Evolutionary conservation across 1,140 invertebrate species (phyloP).

Genomic region (Rhopalosiphum maidis): DNA sequence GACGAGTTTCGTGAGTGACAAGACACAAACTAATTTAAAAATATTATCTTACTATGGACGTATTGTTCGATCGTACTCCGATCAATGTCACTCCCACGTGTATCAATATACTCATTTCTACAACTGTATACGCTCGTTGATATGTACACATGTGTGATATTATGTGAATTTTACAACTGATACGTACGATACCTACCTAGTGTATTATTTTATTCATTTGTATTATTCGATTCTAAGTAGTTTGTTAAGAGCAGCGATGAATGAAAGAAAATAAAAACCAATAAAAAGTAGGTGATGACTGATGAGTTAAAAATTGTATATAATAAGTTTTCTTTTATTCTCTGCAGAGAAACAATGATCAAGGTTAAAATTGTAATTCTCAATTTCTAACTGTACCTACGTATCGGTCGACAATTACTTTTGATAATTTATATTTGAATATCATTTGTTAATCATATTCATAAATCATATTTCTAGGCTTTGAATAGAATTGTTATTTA

Average conservation of each 20-base stretch:
- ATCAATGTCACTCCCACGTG: neutral
- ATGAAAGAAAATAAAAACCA: neutral
- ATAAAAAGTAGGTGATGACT: neutral
- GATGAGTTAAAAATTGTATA: neutral
- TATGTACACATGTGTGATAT: neutral
- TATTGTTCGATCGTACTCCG: neutral
- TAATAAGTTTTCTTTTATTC: neutral
- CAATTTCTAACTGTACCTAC: neutral
- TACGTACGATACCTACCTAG: neutral
- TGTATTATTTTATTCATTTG: neutral
- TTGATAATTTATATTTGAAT: neutral
- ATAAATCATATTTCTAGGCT: no score
- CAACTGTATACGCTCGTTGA: neutral
- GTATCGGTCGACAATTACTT: neutral
- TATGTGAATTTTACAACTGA: neutral
- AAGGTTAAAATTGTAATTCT: neutral
- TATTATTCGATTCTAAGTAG: neutral
- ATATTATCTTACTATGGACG: neutral
- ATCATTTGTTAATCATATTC: neutral
- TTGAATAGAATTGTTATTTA: neutral
- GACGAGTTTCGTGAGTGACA: neutral
- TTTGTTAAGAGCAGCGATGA: neutral
- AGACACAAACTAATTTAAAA: neutral
- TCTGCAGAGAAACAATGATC: neutral
- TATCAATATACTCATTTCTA: neutral